These are phyloP conservation scores for Acipenser oxyrinchus DNA, from an alignment of 2,797 vertebrate species.

Conservation along the genomic window DNA sequence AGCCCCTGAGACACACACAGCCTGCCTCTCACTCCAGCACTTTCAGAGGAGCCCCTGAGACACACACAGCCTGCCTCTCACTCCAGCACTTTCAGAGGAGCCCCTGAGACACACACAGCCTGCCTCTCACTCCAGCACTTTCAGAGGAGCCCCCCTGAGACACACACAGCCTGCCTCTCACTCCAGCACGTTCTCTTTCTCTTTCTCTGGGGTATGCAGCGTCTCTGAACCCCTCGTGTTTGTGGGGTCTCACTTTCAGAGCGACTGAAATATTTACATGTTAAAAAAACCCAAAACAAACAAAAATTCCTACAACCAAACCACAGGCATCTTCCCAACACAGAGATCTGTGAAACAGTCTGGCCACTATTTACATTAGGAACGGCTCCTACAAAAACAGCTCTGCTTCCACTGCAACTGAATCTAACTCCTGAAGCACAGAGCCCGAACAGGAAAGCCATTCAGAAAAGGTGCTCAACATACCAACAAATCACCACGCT, in stretches of 20 bases:
- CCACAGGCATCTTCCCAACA: neutral
- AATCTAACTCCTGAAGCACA: constrained; percentile 16
- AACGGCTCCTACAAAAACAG: constrained; percentile 23
- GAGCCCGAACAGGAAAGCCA: constrained; percentile 8
- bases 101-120: no score
- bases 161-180: neutral
- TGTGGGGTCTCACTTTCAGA: neutral
- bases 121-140: no score
- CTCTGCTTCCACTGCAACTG: constrained; percentile 15
- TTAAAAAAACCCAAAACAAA: neutral
- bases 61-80: no score
- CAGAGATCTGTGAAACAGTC: constrained; percentile 40
- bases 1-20: no score
- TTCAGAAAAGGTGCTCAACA: constrained; percentile 35
- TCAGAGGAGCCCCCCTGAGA: no score
- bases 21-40: no score
- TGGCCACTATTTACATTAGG: constrained; percentile 43
- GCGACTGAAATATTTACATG: neutral
- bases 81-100: no score
- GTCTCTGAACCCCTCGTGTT: neutral
- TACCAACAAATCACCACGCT: constrained; percentile 2
- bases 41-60: no score
- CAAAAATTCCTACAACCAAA: neutral
- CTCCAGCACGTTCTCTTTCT: neutral
- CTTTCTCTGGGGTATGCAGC: neutral